Percentiles rank a stretch among this genome's conserved stretches.
phyloP scores from a whole-genome alignment of 2,113 vertebrate species.

The Falco punctatus region DNA sequence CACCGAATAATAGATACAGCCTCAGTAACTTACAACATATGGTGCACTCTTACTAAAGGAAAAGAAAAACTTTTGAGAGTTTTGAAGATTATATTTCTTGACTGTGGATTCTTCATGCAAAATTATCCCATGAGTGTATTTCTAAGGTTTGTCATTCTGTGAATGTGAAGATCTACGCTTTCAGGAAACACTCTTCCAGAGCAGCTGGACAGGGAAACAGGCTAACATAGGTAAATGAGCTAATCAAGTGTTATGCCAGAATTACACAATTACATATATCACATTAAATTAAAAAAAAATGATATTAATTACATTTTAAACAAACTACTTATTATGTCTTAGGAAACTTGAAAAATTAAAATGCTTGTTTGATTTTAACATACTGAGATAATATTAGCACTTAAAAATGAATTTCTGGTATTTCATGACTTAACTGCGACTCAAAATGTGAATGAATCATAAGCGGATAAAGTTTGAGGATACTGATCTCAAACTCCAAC shows the following conservation, averaged over 20 bases:
- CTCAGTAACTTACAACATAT: rapidly evolving
- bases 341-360: background rate
- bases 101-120: background rate
- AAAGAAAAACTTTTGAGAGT: background rate
- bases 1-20: too few relatives aligned
- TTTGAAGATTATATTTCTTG: background rate
- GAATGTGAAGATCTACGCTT: rapidly evolving
- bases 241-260: rapidly evolving
- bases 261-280: background rate
- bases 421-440: background rate
- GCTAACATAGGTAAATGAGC: rapidly evolving
- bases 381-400: background rate
- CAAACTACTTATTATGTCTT: background rate
- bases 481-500: background rate
- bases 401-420: background rate
- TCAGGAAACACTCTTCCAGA: background rate
- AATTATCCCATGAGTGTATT: background rate
- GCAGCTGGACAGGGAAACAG: background rate
- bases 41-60: rapidly evolving
- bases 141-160: background rate
- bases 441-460: rapidly evolving
- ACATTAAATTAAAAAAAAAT: background rate
- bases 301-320: background rate
- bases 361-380: background rate
- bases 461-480: background rate